A percentile compares a stretch with the other conserved stretches of the same genome.
These are phyloP conservation scores for Drosophila neutralis DNA, from an alignment of 2,888 invertebrate species.

Conservation along the genomic window DNA sequence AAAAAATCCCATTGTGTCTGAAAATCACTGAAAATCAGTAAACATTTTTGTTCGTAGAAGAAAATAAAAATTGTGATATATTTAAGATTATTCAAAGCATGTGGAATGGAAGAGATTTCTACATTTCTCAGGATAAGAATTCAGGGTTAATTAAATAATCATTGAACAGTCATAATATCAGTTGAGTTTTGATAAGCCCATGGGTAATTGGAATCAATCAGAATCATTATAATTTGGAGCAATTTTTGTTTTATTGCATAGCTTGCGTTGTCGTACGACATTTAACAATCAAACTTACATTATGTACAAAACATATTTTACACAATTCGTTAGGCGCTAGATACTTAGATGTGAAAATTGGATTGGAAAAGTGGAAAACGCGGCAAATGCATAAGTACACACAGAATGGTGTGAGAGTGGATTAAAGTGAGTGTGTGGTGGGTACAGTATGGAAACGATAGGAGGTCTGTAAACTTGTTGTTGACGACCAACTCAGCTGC, in stretches of 20 bases:
- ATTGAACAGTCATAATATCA: background rate
- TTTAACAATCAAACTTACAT: constrained; percentile 72
- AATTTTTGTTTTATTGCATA: constrained; percentile 76
- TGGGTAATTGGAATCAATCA: background rate
- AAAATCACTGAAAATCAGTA: no score
- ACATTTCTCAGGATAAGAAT: no score
- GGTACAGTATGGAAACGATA: constrained; percentile 20
- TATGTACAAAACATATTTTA: constrained; percentile 71
- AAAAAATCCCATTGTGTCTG: background rate
- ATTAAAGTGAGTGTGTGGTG: constrained; percentile 12
- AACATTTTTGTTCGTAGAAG: no score
- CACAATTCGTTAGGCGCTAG: constrained; percentile 66
- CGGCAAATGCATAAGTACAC: constrained; percentile 52
- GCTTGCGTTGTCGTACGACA: constrained; percentile 72
- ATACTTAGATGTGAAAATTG: constrained; percentile 24
- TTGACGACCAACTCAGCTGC: constrained; percentile 24
- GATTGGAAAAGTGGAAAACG: constrained; percentile 12
- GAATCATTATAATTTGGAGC: constrained; percentile 41
- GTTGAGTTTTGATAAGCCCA: background rate
- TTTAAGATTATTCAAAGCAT: no score
- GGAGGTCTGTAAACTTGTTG: constrained; percentile 27
- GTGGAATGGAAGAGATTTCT: no score
- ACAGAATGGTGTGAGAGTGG: constrained; percentile 25
- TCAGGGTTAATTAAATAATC: background rate
- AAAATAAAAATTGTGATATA: no score